phyloP scores from a whole-genome alignment of 2,113 vertebrate species.

The Tachysurus fulvidraco region DNA sequence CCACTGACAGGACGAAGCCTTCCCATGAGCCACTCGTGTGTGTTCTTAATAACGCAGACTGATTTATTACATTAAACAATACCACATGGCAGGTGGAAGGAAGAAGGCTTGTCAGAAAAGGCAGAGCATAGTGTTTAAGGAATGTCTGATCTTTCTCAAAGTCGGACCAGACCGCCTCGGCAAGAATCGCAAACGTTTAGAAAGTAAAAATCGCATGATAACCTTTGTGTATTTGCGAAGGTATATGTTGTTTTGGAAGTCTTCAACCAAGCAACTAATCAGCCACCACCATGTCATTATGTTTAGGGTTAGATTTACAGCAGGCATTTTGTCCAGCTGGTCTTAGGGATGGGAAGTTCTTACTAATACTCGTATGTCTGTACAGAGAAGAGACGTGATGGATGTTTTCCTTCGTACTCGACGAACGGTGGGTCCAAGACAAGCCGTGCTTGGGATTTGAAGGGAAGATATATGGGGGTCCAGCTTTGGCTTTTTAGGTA shows the following conservation, averaged over 20 bases:
- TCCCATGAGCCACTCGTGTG: slow-evolving; percentile 27
- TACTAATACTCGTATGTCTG: neutral
- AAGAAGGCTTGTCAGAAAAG: slow-evolving; percentile 2
- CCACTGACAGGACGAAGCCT: slow-evolving; percentile 12
- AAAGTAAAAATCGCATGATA: no score
- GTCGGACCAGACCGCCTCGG: neutral
- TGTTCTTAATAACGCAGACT: slow-evolving; percentile 36
- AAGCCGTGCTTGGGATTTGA: neutral
- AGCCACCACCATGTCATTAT: neutral
- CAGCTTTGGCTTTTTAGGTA: neutral
- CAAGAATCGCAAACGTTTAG: neutral
- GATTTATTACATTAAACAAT: slow-evolving; percentile 38
- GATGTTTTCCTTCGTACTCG: neutral
- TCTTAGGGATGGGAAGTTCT: neutral
- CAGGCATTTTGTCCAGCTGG: neutral
- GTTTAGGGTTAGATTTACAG: neutral
- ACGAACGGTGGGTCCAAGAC: neutral
- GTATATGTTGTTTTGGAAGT: neutral
- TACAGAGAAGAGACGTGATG: neutral
- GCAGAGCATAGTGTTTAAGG: neutral
- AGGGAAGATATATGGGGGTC: neutral
- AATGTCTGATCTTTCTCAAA: neutral
- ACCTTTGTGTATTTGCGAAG: neutral
- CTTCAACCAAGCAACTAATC: slow-evolving; percentile 16
- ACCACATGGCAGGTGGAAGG: slow-evolving; percentile 28